A percentile compares a stretch with the other conserved stretches of the same genome.
These are phyloP conservation scores for Burhinus bistriatus DNA, from an alignment of 2,113 vertebrate species.

Conservation along the genomic window DNA sequence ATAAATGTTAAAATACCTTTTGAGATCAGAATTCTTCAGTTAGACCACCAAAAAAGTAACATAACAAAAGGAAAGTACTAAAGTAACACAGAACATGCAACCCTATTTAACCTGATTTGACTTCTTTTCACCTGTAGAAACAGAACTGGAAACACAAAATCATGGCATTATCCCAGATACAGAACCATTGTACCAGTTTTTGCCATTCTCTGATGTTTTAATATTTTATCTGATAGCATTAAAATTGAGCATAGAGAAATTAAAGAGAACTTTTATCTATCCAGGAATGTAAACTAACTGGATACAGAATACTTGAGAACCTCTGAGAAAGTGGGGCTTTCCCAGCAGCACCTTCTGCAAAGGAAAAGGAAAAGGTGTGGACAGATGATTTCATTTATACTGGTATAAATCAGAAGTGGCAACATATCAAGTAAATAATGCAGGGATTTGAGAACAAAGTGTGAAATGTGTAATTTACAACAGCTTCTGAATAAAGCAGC, in stretches of 20 bases:
- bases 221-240: neutral
- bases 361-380: neutral
- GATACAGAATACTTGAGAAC: neutral
- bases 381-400: neutral
- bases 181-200: neutral
- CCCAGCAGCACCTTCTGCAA: neutral
- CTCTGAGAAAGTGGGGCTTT: neutral
- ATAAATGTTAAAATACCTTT: neutral
- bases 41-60: neutral
- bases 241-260: neutral
- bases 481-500: neutral
- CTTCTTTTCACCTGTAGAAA: neutral
- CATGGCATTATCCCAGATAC: neutral
- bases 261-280: neutral
- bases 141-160: neutral
- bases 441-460: neutral
- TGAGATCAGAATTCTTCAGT: neutral
- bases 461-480: neutral
- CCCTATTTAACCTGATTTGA: neutral
- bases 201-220: neutral
- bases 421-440: neutral
- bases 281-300: neutral
- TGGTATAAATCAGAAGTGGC: neutral
- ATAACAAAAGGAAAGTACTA: neutral
- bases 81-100: neutral